Evolutionary conservation across 2,113 vertebrate species (phyloP).

Genomic region (Corapipo altera): DNA sequence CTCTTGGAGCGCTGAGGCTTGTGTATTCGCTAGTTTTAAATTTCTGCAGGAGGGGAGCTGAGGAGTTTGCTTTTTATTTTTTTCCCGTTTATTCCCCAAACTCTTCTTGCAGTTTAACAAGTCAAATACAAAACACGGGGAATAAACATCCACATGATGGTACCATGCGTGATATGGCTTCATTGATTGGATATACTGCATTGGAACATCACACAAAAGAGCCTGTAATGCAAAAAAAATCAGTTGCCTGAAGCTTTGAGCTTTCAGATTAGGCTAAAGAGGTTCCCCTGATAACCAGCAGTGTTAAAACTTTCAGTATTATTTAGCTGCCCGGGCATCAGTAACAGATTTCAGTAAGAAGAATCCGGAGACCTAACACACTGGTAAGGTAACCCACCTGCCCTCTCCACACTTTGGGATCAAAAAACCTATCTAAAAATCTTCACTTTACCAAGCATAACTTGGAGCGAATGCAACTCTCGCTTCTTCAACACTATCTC

Average conservation of each 20-base stretch:
- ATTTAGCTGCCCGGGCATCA: slow-evolving; percentile 50
- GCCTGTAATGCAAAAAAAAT: slow-evolving; percentile 45
- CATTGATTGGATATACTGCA: slow-evolving; percentile 73
- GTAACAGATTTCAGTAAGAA: background rate
- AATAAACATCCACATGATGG: slow-evolving; percentile 45
- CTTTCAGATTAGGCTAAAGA: slow-evolving; percentile 80
- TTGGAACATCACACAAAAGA: slow-evolving; percentile 62
- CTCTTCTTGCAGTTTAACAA: slow-evolving; percentile 77
- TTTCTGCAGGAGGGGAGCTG: slow-evolving; percentile 52
- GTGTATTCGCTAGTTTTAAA: slow-evolving; percentile 60
- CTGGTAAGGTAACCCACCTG: slow-evolving; percentile 32
- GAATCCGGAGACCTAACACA: background rate
- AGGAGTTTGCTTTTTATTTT: slow-evolving; percentile 46
- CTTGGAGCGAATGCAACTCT: slow-evolving; percentile 57
- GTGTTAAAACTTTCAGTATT: slow-evolving; percentile 68
- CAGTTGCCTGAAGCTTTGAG: slow-evolving; percentile 73
- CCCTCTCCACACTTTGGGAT: slow-evolving; percentile 15
- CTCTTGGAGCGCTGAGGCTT: slow-evolving; percentile 50
- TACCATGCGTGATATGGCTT: slow-evolving; percentile 28
- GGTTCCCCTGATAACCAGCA: slow-evolving; percentile 75
- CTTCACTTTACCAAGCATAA: slow-evolving; percentile 56
- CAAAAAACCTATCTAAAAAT: slow-evolving; percentile 58
- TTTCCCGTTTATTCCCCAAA: slow-evolving; percentile 54
- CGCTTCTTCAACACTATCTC: slow-evolving; percentile 67
- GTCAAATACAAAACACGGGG: slow-evolving; percentile 76